Evolutionary conservation across 2,113 vertebrate genomes (phyloP).

Genomic region (Sturnira hondurensis): DNA sequence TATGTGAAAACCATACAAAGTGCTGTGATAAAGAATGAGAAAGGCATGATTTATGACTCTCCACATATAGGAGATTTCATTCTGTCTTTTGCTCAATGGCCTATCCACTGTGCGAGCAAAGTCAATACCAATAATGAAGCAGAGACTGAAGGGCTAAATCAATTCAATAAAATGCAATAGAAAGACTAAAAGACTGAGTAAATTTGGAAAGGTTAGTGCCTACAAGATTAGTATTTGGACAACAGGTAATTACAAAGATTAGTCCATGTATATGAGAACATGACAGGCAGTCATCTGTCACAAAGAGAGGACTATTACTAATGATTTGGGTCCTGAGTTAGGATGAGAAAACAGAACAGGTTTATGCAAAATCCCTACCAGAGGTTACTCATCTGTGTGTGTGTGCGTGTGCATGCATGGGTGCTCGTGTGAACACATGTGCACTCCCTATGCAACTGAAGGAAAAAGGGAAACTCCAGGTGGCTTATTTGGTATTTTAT

Average conservation of each 20-base stretch:
- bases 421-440: neutral
- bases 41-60: constrained; percentile 56
- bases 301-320: neutral
- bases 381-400: neutral
- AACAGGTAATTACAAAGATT: constrained; percentile 72
- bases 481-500: neutral
- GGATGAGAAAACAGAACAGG: neutral
- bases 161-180: constrained; percentile 59
- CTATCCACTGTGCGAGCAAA: constrained; percentile 58
- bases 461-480: neutral
- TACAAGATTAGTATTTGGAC: constrained; percentile 69
- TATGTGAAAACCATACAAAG: constrained; percentile 8
- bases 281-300: constrained; percentile 56
- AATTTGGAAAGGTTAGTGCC: constrained; percentile 57
- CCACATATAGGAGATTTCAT: constrained; percentile 46
- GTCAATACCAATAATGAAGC: constrained; percentile 74
- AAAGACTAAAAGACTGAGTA: constrained; percentile 55
- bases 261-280: constrained; percentile 64
- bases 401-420: neutral
- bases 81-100: constrained; percentile 50
- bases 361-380: neutral
- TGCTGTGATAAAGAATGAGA: constrained; percentile 10
- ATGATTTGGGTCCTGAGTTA: neutral
- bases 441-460: accelerated
- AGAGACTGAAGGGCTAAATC: constrained; percentile 66